These are phyloP conservation scores for Pheosia tremula DNA, from an alignment of 2,888 invertebrate genomes.

Conservation along the genomic window DNA sequence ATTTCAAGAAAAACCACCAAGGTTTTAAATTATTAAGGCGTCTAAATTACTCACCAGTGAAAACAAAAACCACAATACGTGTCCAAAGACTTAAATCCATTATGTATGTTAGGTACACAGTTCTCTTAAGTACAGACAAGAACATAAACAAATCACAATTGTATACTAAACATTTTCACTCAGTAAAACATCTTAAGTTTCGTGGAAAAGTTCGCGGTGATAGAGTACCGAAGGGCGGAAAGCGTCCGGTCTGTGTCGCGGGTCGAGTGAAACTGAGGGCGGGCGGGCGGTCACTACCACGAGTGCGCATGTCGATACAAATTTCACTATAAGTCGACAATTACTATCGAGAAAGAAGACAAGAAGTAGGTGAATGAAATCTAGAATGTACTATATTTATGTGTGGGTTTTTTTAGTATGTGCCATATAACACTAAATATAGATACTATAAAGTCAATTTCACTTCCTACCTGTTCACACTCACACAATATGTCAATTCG, in stretches of 20 bases:
- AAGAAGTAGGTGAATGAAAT: too few species aligned
- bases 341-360: not conserved
- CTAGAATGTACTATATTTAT: not conserved
- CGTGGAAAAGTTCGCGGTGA: not conserved
- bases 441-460: not conserved
- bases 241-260: not conserved
- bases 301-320: not conserved
- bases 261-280: not conserved
- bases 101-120: constrained; percentile 23
- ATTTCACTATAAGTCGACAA: not conserved
- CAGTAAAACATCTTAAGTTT: not conserved
- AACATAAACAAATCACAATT: not conserved
- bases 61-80: constrained; percentile 31
- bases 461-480: too few species aligned
- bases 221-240: not conserved
- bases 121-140: not conserved
- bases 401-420: too few species aligned
- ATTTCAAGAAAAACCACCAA: too few species aligned
- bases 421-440: too few species aligned
- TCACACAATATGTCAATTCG: too few species aligned
- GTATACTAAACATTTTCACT: not conserved
- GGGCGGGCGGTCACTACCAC: constrained; percentile 4
- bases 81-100: constrained; percentile 55
- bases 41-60: constrained; percentile 44
- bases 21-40: too few species aligned